Evolutionary conservation across 2,888 invertebrate genomes (phyloP).

Genomic region (Heteromyza rotundicornis): DNA sequence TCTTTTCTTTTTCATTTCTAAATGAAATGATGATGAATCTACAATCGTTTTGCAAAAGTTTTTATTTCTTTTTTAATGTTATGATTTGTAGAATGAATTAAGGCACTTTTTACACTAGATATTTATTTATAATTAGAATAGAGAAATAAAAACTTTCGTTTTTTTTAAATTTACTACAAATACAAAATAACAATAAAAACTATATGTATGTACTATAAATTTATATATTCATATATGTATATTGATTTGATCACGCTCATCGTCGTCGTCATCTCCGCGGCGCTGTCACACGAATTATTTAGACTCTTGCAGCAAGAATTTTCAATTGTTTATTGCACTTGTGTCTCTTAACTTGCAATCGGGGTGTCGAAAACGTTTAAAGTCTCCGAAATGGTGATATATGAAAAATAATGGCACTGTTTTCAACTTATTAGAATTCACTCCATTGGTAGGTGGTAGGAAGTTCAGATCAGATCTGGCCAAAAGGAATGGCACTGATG

Average conservation of each 20-base stretch:
- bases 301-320: constrained; percentile 26
- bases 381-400: constrained; percentile 16
- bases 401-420: constrained; percentile 22
- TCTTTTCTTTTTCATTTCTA: constrained; percentile 5
- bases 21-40: constrained; percentile 12
- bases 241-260: constrained; percentile 45
- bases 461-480: neutral
- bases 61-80: neutral
- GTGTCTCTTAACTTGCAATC: constrained; percentile 30
- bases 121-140: constrained; percentile 39
- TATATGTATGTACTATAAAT: constrained; percentile 5
- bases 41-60: neutral
- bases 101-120: constrained; percentile 37
- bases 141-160: constrained; percentile 16
- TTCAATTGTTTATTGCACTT: constrained; percentile 44
- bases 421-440: constrained; percentile 14
- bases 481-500: constrained; percentile 2
- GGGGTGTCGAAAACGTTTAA: constrained; percentile 20
- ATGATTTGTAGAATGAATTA: constrained; percentile 34
- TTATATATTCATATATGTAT: neutral
- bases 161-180: neutral
- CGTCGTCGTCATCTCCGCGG: constrained; percentile 36
- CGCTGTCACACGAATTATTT: neutral
- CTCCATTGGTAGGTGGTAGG: constrained; percentile 6
- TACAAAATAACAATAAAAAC: neutral